phyloP scores from a whole-genome alignment of 2,888 invertebrate genomes.

The Phortica okadai region DNA sequence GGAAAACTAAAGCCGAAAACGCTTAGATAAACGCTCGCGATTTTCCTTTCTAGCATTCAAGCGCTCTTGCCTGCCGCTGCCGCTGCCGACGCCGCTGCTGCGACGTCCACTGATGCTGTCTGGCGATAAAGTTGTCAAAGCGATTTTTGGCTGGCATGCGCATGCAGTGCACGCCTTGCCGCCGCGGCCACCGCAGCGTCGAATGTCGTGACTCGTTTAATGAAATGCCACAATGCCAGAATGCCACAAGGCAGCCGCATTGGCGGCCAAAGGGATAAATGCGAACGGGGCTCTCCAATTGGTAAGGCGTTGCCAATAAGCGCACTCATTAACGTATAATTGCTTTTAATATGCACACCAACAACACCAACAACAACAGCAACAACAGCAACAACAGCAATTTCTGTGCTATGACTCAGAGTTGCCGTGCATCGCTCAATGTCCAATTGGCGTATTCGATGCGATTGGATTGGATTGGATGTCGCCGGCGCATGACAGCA shows the following conservation, averaged over 20 bases:
- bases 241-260: not conserved
- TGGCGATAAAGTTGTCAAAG: constrained; percentile 21
- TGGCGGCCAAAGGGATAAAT: constrained; percentile 9
- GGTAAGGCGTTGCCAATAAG: constrained; percentile 7
- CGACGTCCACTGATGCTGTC: constrained; percentile 2
- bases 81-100: not conserved
- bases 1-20: not conserved
- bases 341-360: not conserved
- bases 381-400: not conserved
- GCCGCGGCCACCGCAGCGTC: not conserved
- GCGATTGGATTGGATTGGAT: constrained; percentile 40
- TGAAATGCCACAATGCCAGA: not conserved
- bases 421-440: constrained; percentile 53
- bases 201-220: constrained; percentile 23
- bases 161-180: not conserved
- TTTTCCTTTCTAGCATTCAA: no score
- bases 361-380: not conserved
- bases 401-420: not conserved
- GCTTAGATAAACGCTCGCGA: no score
- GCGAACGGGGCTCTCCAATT: not conserved
- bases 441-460: constrained; percentile 47
- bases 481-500: constrained; percentile 19
- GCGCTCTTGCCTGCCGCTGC: not conserved
- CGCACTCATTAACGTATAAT: constrained; percentile 14
- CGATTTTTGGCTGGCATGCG: constrained; percentile 8